These are phyloP conservation scores for Gerris lacustris DNA, from an alignment of 2,888 invertebrate species.

Conservation along the genomic window DNA sequence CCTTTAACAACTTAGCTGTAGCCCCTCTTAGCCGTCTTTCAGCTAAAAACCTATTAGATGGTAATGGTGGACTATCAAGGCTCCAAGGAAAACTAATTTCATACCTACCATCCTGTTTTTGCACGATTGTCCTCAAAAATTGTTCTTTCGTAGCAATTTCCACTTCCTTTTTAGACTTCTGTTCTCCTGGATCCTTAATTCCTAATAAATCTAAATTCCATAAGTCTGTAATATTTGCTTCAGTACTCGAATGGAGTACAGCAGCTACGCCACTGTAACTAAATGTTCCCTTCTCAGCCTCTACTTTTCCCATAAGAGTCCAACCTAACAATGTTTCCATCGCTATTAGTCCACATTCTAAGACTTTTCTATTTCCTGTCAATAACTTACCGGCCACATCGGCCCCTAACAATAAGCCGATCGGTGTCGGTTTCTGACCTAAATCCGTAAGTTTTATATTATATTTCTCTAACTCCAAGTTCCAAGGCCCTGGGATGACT, in stretches of 20 bases:
- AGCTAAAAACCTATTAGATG: no score
- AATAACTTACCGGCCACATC: constrained; percentile 30
- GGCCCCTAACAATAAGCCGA: constrained; percentile 30
- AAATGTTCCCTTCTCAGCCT: no score
- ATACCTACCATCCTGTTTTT: neutral
- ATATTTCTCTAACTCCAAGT: neutral
- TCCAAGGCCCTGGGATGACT: constrained; percentile 21
- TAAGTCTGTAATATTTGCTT: constrained; percentile 28
- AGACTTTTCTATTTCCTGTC: constrained; percentile 26
- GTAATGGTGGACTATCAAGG: no score
- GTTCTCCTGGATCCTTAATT: constrained; percentile 30
- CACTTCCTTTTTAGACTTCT: no score
- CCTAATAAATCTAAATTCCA: constrained; percentile 34
- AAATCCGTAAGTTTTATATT: constrained; percentile 20
- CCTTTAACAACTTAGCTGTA: no score
- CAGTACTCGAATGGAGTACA: constrained; percentile 24
- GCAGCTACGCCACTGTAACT: no score
- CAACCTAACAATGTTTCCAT: constrained; percentile 30
- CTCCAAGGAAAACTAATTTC: neutral
- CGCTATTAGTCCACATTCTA: constrained; percentile 30
- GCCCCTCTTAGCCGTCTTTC: no score
- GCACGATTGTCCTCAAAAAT: neutral
- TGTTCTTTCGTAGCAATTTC: neutral
- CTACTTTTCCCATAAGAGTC: no score
- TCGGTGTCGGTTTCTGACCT: constrained; percentile 18